Evolutionary conservation across 2,113 vertebrate species (phyloP).

Genomic region (Hirundichthys speculiger): DNA sequence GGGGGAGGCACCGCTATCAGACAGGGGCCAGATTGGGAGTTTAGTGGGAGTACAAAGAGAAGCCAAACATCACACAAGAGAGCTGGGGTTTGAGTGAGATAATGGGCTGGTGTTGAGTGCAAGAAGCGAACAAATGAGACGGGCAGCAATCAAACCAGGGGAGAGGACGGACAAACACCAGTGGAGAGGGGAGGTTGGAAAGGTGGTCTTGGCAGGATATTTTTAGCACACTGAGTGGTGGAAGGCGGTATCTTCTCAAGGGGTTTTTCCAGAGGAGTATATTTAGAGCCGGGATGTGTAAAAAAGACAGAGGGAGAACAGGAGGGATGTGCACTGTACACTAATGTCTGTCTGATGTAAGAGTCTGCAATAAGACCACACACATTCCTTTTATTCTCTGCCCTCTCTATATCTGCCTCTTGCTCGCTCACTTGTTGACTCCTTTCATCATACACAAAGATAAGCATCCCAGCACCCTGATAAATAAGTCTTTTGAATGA

Average conservation of each 20-base stretch:
- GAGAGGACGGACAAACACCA: conserved; percentile 28
- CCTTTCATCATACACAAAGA: conserved; percentile 2
- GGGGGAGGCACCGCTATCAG: neutral
- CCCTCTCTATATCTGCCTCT: conserved; percentile 26
- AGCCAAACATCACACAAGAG: conserved; percentile 9
- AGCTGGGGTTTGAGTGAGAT: conserved; percentile 1
- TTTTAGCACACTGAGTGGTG: conserved; percentile 76
- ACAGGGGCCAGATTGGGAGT: neutral
- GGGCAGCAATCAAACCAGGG: neutral
- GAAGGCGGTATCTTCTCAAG: conserved; percentile 76
- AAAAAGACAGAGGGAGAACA: conserved; percentile 72
- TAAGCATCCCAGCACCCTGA: neutral
- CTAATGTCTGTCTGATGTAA: conserved; percentile 82
- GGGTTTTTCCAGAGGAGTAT: conserved; percentile 81
- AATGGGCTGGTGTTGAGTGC: conserved; percentile 33
- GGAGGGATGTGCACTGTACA: conserved; percentile 72
- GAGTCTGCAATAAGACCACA: conserved; percentile 75
- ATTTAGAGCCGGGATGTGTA: conserved; percentile 77
- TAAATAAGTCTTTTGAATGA: neutral
- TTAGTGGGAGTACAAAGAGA: conserved; percentile 3
- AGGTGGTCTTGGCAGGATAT: conserved; percentile 73
- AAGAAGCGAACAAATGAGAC: conserved; percentile 22
- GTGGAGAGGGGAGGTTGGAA: conserved; percentile 19
- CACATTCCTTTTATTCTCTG: conserved; percentile 55
- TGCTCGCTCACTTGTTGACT: conserved; percentile 28